Percentiles rank a stretch among this genome's conserved stretches.
Conservation (phyloP, 2,888 invertebrate species). For the Lymantria dispar region DNA sequence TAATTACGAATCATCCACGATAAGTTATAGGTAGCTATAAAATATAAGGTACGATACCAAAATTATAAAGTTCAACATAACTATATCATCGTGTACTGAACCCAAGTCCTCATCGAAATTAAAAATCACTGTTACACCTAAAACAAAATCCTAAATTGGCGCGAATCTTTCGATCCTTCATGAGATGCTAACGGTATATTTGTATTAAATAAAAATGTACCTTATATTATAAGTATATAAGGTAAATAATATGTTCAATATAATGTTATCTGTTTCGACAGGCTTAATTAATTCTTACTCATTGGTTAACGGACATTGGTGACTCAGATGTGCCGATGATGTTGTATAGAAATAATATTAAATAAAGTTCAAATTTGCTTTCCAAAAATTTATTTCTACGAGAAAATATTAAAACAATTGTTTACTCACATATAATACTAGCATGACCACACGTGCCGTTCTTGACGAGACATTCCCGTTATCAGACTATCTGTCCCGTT, state of each 20-base stretch:
- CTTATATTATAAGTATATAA: slow-evolving; percentile 36
- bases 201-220: slow-evolving; percentile 33
- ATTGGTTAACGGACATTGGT: slow-evolving; percentile 65
- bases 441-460: too few species aligned
- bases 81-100: slow-evolving; percentile 19
- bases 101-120: slow-evolving; percentile 31
- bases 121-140: slow-evolving; percentile 40
- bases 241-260: slow-evolving; percentile 35
- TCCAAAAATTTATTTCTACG: too few species aligned
- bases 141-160: slow-evolving; percentile 69
- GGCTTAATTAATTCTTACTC: slow-evolving; percentile 78
- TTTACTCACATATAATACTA: too few species aligned
- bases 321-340: slow-evolving; percentile 48
- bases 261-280: slow-evolving; percentile 51
- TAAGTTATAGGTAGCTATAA: too few species aligned
- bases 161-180: slow-evolving; percentile 56
- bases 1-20: too few species aligned
- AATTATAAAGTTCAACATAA: not conserved
- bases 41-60: too few species aligned
- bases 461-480: too few species aligned
- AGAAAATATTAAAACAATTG: too few species aligned
- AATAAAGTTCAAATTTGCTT: too few species aligned
- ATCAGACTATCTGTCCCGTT: too few species aligned
- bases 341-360: too few species aligned
- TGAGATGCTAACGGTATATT: slow-evolving; percentile 57